phyloP scores from a whole-genome alignment of 2,888 invertebrate genomes.

The Sycophila texana region DNA sequence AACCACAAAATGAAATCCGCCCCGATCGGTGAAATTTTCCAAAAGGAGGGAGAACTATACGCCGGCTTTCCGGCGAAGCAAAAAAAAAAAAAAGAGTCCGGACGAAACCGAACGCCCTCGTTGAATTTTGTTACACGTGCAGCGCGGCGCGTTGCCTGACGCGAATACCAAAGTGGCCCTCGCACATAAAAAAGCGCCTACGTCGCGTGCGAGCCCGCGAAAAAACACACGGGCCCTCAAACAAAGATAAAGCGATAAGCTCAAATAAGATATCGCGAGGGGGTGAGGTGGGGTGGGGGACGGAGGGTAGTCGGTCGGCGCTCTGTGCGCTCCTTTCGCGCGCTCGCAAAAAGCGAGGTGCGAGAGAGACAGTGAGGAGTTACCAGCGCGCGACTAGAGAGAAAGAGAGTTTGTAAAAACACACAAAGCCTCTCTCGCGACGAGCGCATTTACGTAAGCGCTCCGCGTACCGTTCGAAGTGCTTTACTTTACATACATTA shows the following conservation, averaged over 20 bases:
- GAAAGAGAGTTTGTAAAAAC: constrained; percentile 51
- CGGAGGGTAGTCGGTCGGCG: neutral
- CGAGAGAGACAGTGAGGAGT: neutral
- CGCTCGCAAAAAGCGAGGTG: neutral
- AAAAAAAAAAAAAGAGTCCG: constrained; percentile 16
- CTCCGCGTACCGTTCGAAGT: constrained; percentile 54
- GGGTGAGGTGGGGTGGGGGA: neutral
- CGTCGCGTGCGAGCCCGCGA: neutral
- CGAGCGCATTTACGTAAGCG: constrained; percentile 55
- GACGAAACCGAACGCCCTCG: neutral
- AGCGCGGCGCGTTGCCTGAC: neutral
- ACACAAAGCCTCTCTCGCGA: constrained; percentile 51
- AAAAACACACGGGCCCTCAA: constrained; percentile 17
- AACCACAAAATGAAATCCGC: too few relatives aligned
- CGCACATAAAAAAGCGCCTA: constrained; percentile 19
- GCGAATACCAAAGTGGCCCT: constrained; percentile 48
- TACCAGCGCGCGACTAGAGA: neutral
- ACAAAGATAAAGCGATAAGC: constrained; percentile 53
- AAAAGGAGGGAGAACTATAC: too few relatives aligned
- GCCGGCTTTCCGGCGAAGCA: neutral
- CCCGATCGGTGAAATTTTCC: too few relatives aligned
- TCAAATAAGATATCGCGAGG: constrained; percentile 54
- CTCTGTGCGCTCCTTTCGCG: neutral
- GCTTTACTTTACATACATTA: constrained; percentile 58
- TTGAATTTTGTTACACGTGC: constrained; percentile 35